These are phyloP conservation scores for Apodemus speciosus DNA, from an alignment of 2,113 vertebrate genomes.

Conservation along the genomic window DNA sequence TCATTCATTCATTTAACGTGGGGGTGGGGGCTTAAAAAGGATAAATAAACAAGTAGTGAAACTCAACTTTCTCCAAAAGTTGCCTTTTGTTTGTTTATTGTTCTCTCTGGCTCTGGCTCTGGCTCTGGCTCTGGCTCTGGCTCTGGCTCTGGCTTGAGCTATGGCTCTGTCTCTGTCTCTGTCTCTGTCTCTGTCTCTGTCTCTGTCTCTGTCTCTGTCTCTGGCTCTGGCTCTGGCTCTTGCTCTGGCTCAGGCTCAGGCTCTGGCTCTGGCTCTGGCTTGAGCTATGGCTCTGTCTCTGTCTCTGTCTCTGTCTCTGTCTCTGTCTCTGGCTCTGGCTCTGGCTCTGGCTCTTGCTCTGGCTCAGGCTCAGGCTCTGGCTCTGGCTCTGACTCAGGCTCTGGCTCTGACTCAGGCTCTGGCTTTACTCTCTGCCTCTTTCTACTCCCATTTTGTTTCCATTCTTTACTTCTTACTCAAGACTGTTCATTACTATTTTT, in stretches of 20 bases:
- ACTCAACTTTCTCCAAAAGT: not conserved
- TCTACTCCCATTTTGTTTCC: not conserved
- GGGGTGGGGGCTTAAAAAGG: not conserved
- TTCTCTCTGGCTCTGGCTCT: not conserved
- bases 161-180: not conserved
- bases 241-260: too few relatives aligned
- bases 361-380: not conserved
- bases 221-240: not conserved
- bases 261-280: not conserved
- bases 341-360: not conserved
- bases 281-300: not conserved
- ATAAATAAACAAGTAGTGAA: not conserved
- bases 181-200: not conserved
- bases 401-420: not conserved
- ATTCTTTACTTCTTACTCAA: not conserved
- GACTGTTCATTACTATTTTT: slow-evolving; percentile 40
- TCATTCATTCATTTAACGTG: not conserved
- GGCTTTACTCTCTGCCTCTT: accelerated
- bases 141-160: not conserved
- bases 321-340: not conserved
- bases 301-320: not conserved
- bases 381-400: not conserved
- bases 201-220: not conserved
- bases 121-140: not conserved
- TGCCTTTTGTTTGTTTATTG: too few relatives aligned